Conservation (phyloP, 2,888 invertebrate genomes). For the Andrena hattorfiana region DNA sequence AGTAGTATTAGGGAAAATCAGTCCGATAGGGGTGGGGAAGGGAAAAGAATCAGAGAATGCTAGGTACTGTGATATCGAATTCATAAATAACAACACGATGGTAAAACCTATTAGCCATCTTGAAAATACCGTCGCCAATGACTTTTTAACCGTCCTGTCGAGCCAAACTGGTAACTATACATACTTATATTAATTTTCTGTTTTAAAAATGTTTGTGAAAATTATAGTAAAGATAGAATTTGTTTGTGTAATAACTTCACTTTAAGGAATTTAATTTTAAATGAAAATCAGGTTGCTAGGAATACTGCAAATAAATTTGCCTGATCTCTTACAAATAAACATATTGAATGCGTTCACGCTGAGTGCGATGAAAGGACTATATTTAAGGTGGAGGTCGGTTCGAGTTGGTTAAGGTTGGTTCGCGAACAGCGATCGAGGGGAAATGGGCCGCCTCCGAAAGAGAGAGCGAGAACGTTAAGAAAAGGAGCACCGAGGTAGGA, state of each 20-base stretch:
- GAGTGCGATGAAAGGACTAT: too few relatives aligned
- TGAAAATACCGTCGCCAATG: constrained; percentile 85
- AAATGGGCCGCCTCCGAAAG: too few relatives aligned
- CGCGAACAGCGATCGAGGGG: too few relatives aligned
- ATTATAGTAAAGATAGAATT: not conserved
- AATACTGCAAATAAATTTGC: too few relatives aligned
- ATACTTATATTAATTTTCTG: not conserved
- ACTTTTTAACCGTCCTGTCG: constrained; percentile 85
- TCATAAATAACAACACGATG: constrained; percentile 84
- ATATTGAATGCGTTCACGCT: too few relatives aligned
- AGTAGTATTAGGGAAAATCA: constrained; percentile 85
- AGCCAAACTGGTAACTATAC: constrained; percentile 82
- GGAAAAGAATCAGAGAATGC: constrained; percentile 84
- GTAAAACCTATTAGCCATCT: constrained; percentile 84
- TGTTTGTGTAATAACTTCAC: not conserved
- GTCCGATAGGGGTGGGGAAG: constrained; percentile 84
- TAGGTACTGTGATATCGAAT: constrained; percentile 85
- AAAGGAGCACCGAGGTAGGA: too few relatives aligned
- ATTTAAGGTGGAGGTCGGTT: too few relatives aligned
- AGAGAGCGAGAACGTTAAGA: too few relatives aligned
- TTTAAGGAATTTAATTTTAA: not conserved
- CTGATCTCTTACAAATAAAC: too few relatives aligned
- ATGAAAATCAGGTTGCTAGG: not conserved
- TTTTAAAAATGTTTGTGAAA: not conserved
- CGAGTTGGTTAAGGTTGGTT: too few relatives aligned